Conservation (phyloP, 2,113 vertebrate species). For the Eira barbara region DNA sequence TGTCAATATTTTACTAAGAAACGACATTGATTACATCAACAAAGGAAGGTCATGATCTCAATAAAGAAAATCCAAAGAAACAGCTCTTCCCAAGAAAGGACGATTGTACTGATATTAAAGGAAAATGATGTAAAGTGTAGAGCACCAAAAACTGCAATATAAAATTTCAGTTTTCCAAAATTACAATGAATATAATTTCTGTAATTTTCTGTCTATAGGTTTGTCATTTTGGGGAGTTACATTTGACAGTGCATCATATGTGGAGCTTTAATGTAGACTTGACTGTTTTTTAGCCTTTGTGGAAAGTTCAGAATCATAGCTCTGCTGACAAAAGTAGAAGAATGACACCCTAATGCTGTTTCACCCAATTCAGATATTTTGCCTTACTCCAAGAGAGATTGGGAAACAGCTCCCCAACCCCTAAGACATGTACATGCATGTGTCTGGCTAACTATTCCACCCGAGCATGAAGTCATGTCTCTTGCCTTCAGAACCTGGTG, state of each 20-base stretch:
- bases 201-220: constrained; percentile 36
- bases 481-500: neutral
- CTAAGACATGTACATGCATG: neutral
- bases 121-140: constrained; percentile 26
- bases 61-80: neutral
- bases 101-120: constrained; percentile 32
- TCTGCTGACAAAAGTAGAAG: neutral
- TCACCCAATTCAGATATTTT: neutral
- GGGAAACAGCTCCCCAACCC: neutral
- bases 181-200: constrained; percentile 37
- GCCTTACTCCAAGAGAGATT: neutral
- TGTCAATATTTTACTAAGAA: neutral
- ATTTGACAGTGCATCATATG: neutral
- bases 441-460: neutral
- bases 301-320: neutral
- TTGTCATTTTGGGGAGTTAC: constrained; percentile 34
- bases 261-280: neutral
- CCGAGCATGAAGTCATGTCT: too few species aligned
- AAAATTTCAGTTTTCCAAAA: constrained; percentile 51
- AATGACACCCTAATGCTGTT: neutral
- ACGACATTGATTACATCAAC: neutral
- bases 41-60: neutral
- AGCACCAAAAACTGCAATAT: neutral
- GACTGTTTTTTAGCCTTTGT: constrained; percentile 10
- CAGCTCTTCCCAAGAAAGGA: neutral